Evolutionary conservation across 2,113 vertebrate genomes (phyloP).

Genomic region (Neomonachus schauinslandi): DNA sequence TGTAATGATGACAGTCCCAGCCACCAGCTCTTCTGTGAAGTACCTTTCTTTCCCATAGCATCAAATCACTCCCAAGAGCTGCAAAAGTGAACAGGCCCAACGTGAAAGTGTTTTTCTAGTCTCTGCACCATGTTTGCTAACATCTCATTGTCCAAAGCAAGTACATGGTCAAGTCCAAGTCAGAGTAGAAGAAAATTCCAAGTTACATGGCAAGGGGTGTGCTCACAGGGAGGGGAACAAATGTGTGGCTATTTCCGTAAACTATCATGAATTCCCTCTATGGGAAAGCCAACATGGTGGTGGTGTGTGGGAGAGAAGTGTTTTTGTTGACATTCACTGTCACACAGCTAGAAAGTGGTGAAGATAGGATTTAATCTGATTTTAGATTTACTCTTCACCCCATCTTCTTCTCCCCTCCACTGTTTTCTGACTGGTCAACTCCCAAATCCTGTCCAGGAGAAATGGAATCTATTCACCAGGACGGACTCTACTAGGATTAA

Average conservation of each 20-base stretch:
- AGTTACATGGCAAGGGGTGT: too few relatives aligned
- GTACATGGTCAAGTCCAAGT: neutral
- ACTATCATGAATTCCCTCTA: too few relatives aligned
- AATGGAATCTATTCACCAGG: neutral
- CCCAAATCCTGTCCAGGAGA: neutral
- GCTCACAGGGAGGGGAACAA: neutral
- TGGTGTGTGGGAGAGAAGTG: neutral
- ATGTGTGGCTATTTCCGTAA: neutral
- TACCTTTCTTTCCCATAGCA: neutral
- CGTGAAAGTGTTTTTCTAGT: neutral
- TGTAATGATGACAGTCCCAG: neutral
- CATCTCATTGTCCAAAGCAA: neutral
- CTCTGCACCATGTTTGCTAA: neutral
- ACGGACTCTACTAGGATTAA: neutral
- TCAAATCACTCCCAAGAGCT: neutral
- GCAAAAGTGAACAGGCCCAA: neutral
- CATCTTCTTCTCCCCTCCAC: rapidly evolving
- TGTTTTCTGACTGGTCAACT: neutral
- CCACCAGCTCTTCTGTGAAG: neutral
- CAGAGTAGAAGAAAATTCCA: neutral
- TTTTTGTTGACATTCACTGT: too few relatives aligned
- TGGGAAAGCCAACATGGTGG: neutral
- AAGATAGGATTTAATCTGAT: neutral
- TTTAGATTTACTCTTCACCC: neutral
- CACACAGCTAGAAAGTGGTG: neutral